Conservation (phyloP, 2,113 vertebrate genomes). For the Odontophorus gujanensis region DNA sequence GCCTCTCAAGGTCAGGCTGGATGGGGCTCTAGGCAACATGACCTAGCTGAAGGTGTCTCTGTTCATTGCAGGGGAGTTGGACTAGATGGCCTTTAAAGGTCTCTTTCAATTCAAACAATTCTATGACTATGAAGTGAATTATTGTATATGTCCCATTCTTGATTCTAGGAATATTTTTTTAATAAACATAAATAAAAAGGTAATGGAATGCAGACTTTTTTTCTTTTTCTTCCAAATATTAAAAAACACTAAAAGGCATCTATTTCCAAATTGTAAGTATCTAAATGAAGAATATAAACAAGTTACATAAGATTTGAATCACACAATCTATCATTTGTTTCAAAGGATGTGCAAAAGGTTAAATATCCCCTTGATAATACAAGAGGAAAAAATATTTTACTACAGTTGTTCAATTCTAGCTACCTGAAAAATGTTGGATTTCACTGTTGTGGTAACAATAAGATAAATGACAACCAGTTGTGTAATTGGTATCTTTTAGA, state of each 20-base stretch:
- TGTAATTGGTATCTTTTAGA: background rate
- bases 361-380: background rate
- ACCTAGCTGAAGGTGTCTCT: no score
- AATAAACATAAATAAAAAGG: background rate
- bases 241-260: background rate
- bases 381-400: constrained; percentile 22
- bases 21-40: no score
- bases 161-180: background rate
- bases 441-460: background rate
- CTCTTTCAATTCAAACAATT: no score
- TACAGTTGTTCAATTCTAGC: constrained; percentile 15
- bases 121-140: background rate
- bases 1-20: no score
- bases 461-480: constrained; percentile 24
- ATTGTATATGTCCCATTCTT: background rate
- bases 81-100: no score
- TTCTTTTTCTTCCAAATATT: background rate
- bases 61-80: no score
- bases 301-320: background rate
- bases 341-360: constrained; percentile 6
- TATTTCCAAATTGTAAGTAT: background rate
- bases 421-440: constrained; percentile 46
- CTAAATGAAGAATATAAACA: background rate
- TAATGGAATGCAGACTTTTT: background rate
- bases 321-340: background rate